Evolutionary conservation across 2,113 vertebrate species (phyloP).

Genomic region (Oxyura jamaicensis): DNA sequence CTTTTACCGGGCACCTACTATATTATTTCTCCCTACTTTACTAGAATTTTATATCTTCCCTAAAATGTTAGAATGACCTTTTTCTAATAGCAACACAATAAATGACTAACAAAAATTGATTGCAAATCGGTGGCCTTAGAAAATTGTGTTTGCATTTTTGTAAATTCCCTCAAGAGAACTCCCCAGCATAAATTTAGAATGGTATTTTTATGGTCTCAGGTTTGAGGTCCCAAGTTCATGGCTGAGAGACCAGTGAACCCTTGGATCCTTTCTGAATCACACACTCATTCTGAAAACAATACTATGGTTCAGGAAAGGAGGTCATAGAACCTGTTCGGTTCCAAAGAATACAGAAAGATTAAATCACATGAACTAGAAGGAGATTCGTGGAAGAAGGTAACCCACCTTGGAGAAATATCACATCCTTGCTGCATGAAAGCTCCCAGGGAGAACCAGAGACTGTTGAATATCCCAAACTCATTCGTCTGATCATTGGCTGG

Average conservation of each 20-base stretch:
- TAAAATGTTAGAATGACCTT: background rate
- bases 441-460: slow-evolving; percentile 97
- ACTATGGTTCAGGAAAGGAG: background rate
- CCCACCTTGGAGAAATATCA: slow-evolving; percentile 98
- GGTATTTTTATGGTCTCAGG: background rate
- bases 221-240: background rate
- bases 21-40: background rate
- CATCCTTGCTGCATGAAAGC: slow-evolving; percentile 99
- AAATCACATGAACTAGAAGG: background rate
- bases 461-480: slow-evolving; percentile 99
- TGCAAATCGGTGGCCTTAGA: background rate
- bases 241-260: background rate
- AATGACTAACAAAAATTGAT: background rate
- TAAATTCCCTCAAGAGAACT: background rate
- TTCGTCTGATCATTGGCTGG: slow-evolving; percentile 88
- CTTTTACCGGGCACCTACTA: background rate
- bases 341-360: background rate
- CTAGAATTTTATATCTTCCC: background rate
- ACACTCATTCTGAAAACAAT: background rate
- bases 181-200: background rate
- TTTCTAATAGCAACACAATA: background rate
- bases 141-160: background rate
- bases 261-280: background rate
- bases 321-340: background rate
- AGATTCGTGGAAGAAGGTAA: background rate